Evolutionary conservation across 2,888 invertebrate genomes (phyloP).

Genomic region (Pasiphila rectangulata): DNA sequence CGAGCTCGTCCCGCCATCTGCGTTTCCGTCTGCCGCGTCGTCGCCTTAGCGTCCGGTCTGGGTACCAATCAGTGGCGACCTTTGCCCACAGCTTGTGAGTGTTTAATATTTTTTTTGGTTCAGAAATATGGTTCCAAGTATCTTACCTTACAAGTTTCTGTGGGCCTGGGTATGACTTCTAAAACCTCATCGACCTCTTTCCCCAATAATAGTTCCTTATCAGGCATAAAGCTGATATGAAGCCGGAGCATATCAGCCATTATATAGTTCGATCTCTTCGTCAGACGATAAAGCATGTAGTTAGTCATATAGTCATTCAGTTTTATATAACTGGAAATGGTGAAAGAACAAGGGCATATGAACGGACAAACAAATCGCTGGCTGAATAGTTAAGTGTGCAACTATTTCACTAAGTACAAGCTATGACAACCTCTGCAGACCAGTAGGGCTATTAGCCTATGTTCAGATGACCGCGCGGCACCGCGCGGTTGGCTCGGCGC

Average conservation of each 20-base stretch:
- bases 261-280: slow-evolving; percentile 82
- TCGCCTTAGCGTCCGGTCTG: too few species aligned
- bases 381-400: neutral
- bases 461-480: too few species aligned
- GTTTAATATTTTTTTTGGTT: too few species aligned
- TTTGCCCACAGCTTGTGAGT: too few species aligned
- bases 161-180: slow-evolving; percentile 66
- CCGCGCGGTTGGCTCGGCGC: too few species aligned
- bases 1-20: too few species aligned
- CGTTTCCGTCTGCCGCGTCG: too few species aligned
- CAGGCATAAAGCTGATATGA: slow-evolving; percentile 79
- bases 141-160: slow-evolving; percentile 70
- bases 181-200: slow-evolving; percentile 71
- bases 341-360: neutral
- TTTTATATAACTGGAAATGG: slow-evolving; percentile 83
- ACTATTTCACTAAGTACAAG: too few species aligned
- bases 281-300: slow-evolving; percentile 84
- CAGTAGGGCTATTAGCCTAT: too few species aligned
- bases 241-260: slow-evolving; percentile 77
- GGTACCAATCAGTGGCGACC: too few species aligned
- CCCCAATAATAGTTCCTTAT: slow-evolving; percentile 58
- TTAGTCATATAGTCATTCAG: slow-evolving; percentile 86
- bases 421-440: too few species aligned
- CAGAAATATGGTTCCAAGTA: too few species aligned
- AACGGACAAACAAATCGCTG: slow-evolving; percentile 28